Conservation (phyloP, 2,797 vertebrate species). For the Neosilurus mollespiculum region DNA sequence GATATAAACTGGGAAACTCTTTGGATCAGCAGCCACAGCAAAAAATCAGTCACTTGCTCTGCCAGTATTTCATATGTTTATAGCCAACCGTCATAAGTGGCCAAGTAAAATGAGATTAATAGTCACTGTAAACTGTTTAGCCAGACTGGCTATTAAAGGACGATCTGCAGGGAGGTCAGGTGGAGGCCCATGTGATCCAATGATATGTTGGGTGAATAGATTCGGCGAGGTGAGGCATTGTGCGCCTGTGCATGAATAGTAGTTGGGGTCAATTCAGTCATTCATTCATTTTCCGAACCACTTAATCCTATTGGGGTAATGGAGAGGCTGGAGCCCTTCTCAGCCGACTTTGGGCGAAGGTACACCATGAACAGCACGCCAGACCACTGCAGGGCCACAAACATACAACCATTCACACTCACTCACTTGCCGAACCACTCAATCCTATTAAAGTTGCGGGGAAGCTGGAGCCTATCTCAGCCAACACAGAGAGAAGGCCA, state of each 20-base stretch:
- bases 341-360: no score
- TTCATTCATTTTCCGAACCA: no score
- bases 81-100: neutral
- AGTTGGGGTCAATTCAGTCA: neutral
- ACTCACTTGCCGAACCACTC: no score
- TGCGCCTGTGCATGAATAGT: neutral
- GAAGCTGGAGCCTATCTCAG: no score
- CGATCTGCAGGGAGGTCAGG: neutral
- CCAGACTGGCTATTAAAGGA: neutral
- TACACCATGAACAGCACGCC: no score
- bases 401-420: no score
- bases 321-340: no score
- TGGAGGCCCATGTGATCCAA: neutral
- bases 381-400: no score
- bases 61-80: neutral
- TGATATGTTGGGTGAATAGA: neutral
- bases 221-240: neutral
- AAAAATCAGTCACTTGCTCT: neutral
- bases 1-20: neutral
- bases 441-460: no score
- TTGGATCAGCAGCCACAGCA: neutral
- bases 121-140: neutral
- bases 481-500: no score
- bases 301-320: no score
- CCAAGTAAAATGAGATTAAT: neutral